Base-by-base conservation (phyloP, 2,113 vertebrate species). In the Plecotus auritus region DNA sequence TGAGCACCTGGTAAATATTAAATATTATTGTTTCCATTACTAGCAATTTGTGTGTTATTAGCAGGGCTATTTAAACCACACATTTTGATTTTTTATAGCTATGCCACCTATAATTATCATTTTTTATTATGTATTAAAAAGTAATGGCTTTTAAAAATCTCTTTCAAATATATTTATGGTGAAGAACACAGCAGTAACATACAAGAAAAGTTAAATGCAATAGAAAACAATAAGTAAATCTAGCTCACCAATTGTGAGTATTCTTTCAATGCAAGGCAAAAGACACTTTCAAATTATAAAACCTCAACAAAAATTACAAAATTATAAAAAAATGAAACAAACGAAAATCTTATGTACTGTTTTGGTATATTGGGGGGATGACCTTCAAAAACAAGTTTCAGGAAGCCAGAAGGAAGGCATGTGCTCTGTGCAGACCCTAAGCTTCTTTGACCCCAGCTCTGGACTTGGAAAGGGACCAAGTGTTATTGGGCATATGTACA, bases 331-430 rank as follows among this genome's bases (percentile, higher is more conserved):
- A 17, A 51, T 85, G 76, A n/a, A 47, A n/a, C 12, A 70, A 28
- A 76, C 12, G 20, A 81, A 56, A 59, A 18, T 51, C 96, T 94
- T 85, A 80, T 91, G 95, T 93, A 88, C 94, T 92, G 51, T 54
- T 95, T 96, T 95, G 93, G 85, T 95, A 66, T 88, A 45, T 85
- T 4, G 74, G 93, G 85, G 85, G 51, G 72, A 32, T 69, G 89
- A 2, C 51, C 93, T 96, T 97, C 93, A 96, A 98, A 97, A 1
- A 47, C 37, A 84, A 88, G 67, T 94, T 93, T 96, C 32, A 59
- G 95, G 95, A 97, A 97, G 77, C 30, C 87, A 23, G n/a, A 69
- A 4, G 82, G 49, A 88, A 82, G 90, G 1, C 54, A 26, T 4
- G 54, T n/a, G 42, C 37, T 32, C 40, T 28, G 67, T 66, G 32